phyloP scores from a whole-genome alignment of 2,888 invertebrate species.

The Zygogramma bicolorata region DNA sequence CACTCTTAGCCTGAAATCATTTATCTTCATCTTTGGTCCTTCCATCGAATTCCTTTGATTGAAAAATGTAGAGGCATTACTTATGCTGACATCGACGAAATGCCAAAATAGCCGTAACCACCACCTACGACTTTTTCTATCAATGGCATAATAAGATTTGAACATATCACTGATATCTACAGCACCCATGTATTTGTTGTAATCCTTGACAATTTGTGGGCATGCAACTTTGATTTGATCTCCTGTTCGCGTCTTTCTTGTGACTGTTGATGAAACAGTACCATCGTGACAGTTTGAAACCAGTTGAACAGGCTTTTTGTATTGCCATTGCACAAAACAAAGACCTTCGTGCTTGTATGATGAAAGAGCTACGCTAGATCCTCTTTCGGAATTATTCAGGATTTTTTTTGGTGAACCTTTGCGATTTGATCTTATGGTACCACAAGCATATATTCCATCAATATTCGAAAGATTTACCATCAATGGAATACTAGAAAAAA shows the following conservation, averaged over 20 bases:
- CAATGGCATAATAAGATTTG: slow-evolving; percentile 53
- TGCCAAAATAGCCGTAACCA: slow-evolving; percentile 41
- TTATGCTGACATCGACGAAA: background rate
- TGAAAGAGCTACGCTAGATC: slow-evolving; percentile 17
- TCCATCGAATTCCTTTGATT: background rate
- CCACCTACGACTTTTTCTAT: slow-evolving; percentile 57
- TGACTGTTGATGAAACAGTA: background rate
- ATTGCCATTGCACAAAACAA: slow-evolving; percentile 26
- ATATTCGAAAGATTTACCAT: slow-evolving; percentile 16
- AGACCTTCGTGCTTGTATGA: slow-evolving; percentile 20
- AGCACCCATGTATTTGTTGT: slow-evolving; percentile 55
- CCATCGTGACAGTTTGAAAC: slow-evolving; percentile 22
- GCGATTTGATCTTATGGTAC: slow-evolving; percentile 36
- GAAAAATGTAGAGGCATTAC: slow-evolving; percentile 8
- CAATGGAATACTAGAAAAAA: slow-evolving; percentile 35
- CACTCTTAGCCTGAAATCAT: background rate
- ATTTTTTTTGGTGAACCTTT: slow-evolving; percentile 36
- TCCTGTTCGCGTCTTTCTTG: slow-evolving; percentile 15
- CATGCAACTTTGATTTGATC: slow-evolving; percentile 18
- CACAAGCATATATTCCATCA: slow-evolving; percentile 32
- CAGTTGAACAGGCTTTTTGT: slow-evolving; percentile 22
- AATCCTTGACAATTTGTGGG: slow-evolving; percentile 46
- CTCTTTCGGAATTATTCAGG: slow-evolving; percentile 40
- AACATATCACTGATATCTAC: slow-evolving; percentile 56
- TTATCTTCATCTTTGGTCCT: background rate